These are phyloP conservation scores for Sycophaga agraensis DNA, from an alignment of 1,140 invertebrate genomes.

Conservation along the genomic window DNA sequence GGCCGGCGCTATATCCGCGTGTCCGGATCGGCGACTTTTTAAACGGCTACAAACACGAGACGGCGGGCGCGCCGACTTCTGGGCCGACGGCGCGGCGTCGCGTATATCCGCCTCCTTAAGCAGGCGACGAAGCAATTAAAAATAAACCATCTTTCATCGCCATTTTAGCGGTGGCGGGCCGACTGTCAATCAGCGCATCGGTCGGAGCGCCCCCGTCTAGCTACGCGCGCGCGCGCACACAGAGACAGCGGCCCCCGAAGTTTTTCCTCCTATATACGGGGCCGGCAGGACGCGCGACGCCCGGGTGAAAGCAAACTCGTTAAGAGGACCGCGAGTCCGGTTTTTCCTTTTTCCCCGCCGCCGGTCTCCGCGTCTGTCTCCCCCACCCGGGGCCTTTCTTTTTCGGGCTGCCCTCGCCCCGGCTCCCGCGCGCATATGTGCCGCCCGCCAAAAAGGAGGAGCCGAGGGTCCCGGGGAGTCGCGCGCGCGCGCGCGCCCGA, in stretches of 20 bases:
- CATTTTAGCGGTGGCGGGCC: conserved; percentile 43
- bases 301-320: conserved; percentile 42
- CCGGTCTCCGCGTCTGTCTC: background rate
- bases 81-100: background rate
- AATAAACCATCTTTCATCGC: conserved; percentile 49
- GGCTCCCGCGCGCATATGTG: conserved; percentile 1
- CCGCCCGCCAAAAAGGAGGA: conserved; percentile 9
- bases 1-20: too few species aligned
- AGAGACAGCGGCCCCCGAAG: background rate
- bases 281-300: conserved; percentile 18
- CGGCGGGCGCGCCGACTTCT: too few species aligned
- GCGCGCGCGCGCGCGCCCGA: background rate
- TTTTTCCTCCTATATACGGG: background rate
- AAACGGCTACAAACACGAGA: too few species aligned
- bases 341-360: conserved; percentile 26
- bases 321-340: conserved; percentile 39
- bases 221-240: background rate
- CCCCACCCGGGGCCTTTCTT: background rate
- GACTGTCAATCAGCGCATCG: conserved; percentile 46
- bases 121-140: conserved; percentile 42
- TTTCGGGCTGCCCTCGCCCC: background rate
- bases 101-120: conserved; percentile 24
- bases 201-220: background rate
- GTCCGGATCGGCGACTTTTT: conserved; percentile 12
- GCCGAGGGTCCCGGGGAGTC: background rate